A percentile compares a stretch with the other conserved stretches of the same genome.
Conservation (phyloP, 2,113 vertebrate species). For the Callopanchax toddi region DNA sequence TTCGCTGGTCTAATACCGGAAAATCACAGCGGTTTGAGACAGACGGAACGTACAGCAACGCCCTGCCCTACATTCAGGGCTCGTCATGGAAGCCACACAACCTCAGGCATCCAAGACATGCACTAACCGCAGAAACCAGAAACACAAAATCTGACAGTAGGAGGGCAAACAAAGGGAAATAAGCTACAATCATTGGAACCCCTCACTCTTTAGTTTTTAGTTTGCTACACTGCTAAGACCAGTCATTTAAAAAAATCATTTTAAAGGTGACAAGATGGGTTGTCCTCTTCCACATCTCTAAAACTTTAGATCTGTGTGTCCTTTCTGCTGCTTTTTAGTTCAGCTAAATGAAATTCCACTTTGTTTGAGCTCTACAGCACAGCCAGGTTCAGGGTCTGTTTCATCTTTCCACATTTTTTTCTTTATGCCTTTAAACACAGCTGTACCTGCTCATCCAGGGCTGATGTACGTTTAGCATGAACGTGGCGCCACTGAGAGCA, state of each 20-base stretch:
- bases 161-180: conserved; percentile 54
- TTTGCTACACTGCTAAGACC: conserved; percentile 20
- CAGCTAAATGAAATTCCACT: neutral
- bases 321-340: conserved; percentile 11
- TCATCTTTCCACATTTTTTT: conserved; percentile 4
- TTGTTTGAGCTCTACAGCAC: conserved; percentile 6
- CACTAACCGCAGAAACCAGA: conserved; percentile 59
- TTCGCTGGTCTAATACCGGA: conserved; percentile 13
- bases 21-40: conserved; percentile 18
- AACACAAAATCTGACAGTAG: conserved; percentile 59
- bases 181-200: conserved; percentile 45
- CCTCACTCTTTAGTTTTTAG: conserved; percentile 35
- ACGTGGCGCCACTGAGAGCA: neutral
- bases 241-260: too few species aligned
- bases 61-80: conserved; percentile 69
- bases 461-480: conserved; percentile 5
- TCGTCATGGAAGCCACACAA: conserved; percentile 63
- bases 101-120: conserved; percentile 74
- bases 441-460: conserved; percentile 16
- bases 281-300: too few species aligned
- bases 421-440: conserved; percentile 21
- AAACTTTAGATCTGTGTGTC: too few species aligned
- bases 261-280: too few species aligned
- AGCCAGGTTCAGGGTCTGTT: neutral
- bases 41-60: conserved; percentile 53